Conservation (phyloP, 2,113 vertebrate genomes). For the Drymodes brunneopygia region DNA sequence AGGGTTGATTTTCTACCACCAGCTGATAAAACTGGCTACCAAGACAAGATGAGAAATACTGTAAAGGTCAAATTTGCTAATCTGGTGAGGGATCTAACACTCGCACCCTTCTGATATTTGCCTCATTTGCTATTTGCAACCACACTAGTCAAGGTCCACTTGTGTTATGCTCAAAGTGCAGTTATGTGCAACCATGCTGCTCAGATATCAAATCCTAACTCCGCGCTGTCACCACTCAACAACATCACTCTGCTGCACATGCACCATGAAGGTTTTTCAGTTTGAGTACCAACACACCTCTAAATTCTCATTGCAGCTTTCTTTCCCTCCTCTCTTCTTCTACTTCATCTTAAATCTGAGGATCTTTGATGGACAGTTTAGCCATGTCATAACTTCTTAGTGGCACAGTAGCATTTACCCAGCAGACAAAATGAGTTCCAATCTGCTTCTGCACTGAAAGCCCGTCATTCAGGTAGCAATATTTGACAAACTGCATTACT, state of each 20-base stretch:
- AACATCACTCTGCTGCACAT: not conserved
- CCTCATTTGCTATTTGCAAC: not conserved
- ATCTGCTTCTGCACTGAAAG: not conserved
- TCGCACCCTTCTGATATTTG: not conserved
- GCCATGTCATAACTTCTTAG: not conserved
- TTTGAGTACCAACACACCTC: not conserved
- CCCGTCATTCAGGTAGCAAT: not conserved
- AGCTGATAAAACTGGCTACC: not conserved
- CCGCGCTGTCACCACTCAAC: not conserved
- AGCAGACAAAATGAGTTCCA: not conserved
- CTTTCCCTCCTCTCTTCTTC: not conserved
- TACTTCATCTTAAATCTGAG: not conserved
- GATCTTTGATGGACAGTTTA: not conserved
- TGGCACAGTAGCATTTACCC: not conserved
- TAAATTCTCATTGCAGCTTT: not conserved
- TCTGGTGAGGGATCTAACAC: not conserved
- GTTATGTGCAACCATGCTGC: not conserved
- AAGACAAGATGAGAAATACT: not conserved
- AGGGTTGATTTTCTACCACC: not conserved
- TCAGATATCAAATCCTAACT: not conserved
- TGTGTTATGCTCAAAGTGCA: not conserved
- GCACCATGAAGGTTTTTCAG: not conserved
- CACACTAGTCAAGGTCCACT: not conserved
- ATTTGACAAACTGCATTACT: not conserved
- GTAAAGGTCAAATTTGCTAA: not conserved